A percentile compares a stretch with the other conserved stretches of the same genome.
phyloP scores from a whole-genome alignment of 2,888 invertebrate species.

The Timema podura region DNA sequence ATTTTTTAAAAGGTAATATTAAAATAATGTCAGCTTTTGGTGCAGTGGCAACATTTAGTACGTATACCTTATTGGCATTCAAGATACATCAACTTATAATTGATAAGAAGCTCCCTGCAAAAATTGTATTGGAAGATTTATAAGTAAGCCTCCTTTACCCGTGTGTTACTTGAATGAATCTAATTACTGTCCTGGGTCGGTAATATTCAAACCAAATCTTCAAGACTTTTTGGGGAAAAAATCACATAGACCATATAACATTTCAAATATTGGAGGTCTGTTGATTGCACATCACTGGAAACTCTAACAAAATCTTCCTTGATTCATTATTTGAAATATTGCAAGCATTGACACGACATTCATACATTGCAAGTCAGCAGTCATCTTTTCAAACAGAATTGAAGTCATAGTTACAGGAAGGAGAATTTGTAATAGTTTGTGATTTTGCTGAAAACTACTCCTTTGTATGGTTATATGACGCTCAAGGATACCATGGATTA shows the following conservation, averaged over 20 bases:
- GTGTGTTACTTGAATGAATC: slow-evolving; percentile 8
- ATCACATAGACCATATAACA: too few species aligned
- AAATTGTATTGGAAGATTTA: neutral
- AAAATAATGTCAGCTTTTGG: too few species aligned
- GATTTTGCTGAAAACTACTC: slow-evolving; percentile 34
- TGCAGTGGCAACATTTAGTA: too few species aligned
- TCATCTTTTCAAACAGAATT: neutral
- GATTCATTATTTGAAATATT: slow-evolving; percentile 9
- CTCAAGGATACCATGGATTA: slow-evolving; percentile 32
- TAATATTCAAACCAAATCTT: neutral
- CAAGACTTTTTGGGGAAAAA: neutral
- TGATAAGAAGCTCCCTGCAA: neutral
- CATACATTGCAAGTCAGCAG: slow-evolving; percentile 14
- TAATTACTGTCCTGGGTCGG: slow-evolving; percentile 2
- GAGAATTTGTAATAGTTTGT: neutral
- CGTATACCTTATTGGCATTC: too few species aligned
- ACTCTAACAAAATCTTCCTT: slow-evolving; percentile 4
- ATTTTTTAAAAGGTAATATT: too few species aligned
- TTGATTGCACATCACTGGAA: slow-evolving; percentile 18
- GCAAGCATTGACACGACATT: slow-evolving; percentile 14
- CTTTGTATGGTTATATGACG: slow-evolving; percentile 31
- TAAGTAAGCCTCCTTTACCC: neutral
- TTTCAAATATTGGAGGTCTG: slow-evolving; percentile 13
- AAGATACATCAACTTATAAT: too few species aligned
- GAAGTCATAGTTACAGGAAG: neutral